Evolutionary conservation across 2,888 invertebrate genomes (phyloP).

Genomic region (Xestia sexstrigata): DNA sequence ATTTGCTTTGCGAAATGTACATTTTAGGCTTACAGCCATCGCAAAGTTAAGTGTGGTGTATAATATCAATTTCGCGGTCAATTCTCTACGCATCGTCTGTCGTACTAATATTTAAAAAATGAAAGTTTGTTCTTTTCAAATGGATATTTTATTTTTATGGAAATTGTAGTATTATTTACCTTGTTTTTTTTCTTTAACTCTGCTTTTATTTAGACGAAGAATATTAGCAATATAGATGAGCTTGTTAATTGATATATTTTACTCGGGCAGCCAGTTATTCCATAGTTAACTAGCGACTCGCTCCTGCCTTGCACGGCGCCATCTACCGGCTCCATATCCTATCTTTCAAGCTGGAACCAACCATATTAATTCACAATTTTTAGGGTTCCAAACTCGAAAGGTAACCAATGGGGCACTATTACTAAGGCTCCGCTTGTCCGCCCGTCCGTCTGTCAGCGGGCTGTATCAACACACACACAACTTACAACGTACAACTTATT

Average conservation of each 20-base stretch:
- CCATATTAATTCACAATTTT: too few relatives aligned
- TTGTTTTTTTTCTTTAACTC: background rate
- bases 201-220: background rate
- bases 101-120: conserved; percentile 32
- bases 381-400: too few relatives aligned
- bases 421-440: too few relatives aligned
- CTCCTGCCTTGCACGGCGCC: too few relatives aligned
- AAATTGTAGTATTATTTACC: background rate
- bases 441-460: too few relatives aligned
- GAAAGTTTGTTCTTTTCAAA: conserved; percentile 21
- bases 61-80: conserved; percentile 47
- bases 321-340: background rate
- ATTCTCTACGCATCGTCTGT: conserved; percentile 42
- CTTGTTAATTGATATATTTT: too few relatives aligned
- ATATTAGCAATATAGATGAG: background rate
- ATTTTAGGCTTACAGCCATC: conserved; percentile 22
- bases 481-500: too few relatives aligned
- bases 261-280: too few relatives aligned
- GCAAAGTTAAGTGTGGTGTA: conserved; percentile 30
- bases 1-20: conserved; percentile 21
- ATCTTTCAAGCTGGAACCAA: background rate
- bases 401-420: too few relatives aligned
- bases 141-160: background rate
- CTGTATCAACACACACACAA: too few relatives aligned
- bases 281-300: too few relatives aligned